phyloP scores from a whole-genome alignment of 2,797 vertebrate genomes.

The Rhabdomys pumilio region DNA sequence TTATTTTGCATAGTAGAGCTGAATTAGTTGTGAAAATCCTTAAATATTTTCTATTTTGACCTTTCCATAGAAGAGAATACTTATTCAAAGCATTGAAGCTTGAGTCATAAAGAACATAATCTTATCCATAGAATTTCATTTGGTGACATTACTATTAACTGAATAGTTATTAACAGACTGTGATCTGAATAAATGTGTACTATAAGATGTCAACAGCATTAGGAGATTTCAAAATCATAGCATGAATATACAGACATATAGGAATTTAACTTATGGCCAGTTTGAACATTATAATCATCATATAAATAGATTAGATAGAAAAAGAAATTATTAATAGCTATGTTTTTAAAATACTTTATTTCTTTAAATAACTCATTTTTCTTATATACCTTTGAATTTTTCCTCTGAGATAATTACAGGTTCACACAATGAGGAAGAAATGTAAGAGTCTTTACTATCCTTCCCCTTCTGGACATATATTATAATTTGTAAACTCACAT shows the following conservation, averaged over 20 bases:
- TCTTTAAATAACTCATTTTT: neutral
- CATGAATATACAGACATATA: neutral
- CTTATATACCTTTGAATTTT: neutral
- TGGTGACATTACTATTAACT: constrained; percentile 69
- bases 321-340: neutral
- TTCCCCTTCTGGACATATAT: neutral
- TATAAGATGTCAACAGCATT: neutral
- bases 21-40: constrained; percentile 73
- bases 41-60: constrained; percentile 82
- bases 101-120: constrained; percentile 69
- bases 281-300: neutral
- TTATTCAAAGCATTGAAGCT: constrained; percentile 82
- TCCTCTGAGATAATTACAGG: constrained; percentile 41
- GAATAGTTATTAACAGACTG: constrained; percentile 53
- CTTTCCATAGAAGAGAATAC: constrained; percentile 80
- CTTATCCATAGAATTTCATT: constrained; percentile 75
- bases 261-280: constrained; percentile 38
- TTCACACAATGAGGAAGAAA: neutral
- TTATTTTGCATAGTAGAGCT: constrained; percentile 36
- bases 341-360: neutral
- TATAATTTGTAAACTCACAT: neutral
- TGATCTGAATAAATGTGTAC: constrained; percentile 57
- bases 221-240: constrained; percentile 55
- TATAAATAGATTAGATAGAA: neutral
- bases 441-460: neutral